These are phyloP conservation scores for Burhinus oedicnemus DNA, from an alignment of 2,113 vertebrate species.

Conservation along the genomic window DNA sequence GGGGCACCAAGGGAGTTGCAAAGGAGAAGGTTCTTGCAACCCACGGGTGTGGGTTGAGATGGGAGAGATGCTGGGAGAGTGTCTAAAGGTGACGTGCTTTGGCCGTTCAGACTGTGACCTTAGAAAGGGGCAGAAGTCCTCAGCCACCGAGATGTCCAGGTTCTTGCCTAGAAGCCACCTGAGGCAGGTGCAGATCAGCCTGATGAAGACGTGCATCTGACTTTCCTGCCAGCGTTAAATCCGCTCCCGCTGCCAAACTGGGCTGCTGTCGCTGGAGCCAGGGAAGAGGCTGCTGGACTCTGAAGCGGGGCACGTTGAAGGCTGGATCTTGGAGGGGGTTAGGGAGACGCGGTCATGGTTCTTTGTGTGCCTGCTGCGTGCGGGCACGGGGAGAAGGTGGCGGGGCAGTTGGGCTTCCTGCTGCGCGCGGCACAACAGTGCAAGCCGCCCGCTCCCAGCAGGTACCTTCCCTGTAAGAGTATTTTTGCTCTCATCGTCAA, in stretches of 20 bases:
- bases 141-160: fast-evolving
- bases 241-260: not conserved
- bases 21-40: not conserved
- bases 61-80: not conserved
- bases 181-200: not conserved
- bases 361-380: not conserved
- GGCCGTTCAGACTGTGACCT: not conserved
- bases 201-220: fast-evolving
- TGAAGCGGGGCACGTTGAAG: fast-evolving
- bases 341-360: fast-evolving
- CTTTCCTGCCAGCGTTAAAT: fast-evolving
- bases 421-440: fast-evolving
- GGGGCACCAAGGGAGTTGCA: not conserved
- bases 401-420: not conserved
- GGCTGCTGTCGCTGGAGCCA: not conserved
- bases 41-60: not conserved
- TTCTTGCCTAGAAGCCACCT: not conserved
- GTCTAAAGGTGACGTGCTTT: not conserved
- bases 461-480: not conserved
- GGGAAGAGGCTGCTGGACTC: not conserved
- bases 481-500: not conserved
- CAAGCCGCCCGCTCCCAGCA: not conserved
- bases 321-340: not conserved
- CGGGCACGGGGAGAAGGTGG: not conserved
- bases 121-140: not conserved